phyloP scores from a whole-genome alignment of 2,797 vertebrate genomes.

The Heterohyrax brucei region DNA sequence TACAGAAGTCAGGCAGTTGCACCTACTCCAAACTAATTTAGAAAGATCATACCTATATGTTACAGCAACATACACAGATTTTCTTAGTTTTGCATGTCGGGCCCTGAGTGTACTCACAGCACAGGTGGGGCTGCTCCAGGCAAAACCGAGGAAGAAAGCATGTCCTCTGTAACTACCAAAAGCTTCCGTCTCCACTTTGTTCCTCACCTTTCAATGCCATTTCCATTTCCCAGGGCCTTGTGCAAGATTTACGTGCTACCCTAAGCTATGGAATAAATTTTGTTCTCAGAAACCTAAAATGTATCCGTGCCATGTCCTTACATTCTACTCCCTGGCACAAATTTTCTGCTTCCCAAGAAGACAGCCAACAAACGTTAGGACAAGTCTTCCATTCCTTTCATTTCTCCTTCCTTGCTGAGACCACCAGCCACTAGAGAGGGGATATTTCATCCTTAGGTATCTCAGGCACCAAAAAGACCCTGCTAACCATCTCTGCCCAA shows the following conservation, averaged over 20 bases:
- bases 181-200: neutral
- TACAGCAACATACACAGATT: constrained; percentile 9
- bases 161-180: neutral
- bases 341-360: constrained; percentile 28
- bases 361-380: neutral
- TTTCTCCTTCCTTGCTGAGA: neutral
- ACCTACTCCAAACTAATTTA: constrained; percentile 72
- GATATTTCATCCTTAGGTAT: neutral
- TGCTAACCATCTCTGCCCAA: constrained; percentile 16
- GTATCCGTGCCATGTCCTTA: neutral
- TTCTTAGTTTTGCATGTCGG: constrained; percentile 39
- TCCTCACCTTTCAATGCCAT: neutral
- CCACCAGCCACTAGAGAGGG: neutral
- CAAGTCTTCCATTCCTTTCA: neutral
- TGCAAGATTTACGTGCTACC: neutral
- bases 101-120: neutral
- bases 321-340: neutral
- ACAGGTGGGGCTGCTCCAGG: neutral
- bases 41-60: constrained; percentile 50
- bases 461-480: constrained; percentile 39
- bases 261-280: neutral
- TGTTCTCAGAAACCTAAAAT: constrained; percentile 51
- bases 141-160: constrained; percentile 1
- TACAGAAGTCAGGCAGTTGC: constrained; percentile 19
- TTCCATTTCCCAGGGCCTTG: neutral